Conservation (phyloP, 2,888 invertebrate genomes). For the Flexamia atlantica region DNA sequence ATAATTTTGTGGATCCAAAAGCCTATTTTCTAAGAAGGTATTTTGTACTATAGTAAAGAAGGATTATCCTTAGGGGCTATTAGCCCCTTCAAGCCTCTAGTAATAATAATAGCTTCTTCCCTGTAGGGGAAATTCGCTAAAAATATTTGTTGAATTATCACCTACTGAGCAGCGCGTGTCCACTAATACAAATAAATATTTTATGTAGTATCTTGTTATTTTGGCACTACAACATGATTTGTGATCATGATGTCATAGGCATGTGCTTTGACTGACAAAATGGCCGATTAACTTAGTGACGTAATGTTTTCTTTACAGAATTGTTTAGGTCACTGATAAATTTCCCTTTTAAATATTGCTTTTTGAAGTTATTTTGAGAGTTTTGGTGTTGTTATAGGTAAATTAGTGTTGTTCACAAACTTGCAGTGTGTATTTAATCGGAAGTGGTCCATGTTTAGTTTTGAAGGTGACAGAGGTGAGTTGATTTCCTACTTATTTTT, state of each 20-base stretch:
- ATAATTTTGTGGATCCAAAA: too few species aligned
- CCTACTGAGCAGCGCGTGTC: too few species aligned
- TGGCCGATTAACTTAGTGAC: conserved; percentile 53
- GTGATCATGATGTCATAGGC: neutral
- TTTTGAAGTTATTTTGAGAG: conserved; percentile 38
- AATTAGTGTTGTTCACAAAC: conserved; percentile 27
- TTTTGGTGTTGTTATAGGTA: conserved; percentile 46
- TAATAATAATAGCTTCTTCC: too few species aligned
- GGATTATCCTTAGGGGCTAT: too few species aligned
- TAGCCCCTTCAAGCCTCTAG: too few species aligned
- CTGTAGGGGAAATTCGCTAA: too few species aligned
- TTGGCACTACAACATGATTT: too few species aligned
- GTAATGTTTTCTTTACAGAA: conserved; percentile 56
- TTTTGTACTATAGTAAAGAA: too few species aligned
- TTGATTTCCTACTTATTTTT: neutral
- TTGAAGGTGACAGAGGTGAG: conserved; percentile 64
- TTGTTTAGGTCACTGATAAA: conserved; percentile 52
- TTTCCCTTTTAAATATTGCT: neutral
- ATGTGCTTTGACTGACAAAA: conserved; percentile 33
- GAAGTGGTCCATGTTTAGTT: conserved; percentile 3
- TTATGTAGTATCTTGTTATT: neutral
- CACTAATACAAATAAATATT: too few species aligned
- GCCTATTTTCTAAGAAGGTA: too few species aligned
- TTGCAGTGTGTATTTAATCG: neutral
- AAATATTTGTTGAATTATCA: too few species aligned